Conservation (phyloP, 2,797 vertebrate species). For the Acridotheres tristis region DNA sequence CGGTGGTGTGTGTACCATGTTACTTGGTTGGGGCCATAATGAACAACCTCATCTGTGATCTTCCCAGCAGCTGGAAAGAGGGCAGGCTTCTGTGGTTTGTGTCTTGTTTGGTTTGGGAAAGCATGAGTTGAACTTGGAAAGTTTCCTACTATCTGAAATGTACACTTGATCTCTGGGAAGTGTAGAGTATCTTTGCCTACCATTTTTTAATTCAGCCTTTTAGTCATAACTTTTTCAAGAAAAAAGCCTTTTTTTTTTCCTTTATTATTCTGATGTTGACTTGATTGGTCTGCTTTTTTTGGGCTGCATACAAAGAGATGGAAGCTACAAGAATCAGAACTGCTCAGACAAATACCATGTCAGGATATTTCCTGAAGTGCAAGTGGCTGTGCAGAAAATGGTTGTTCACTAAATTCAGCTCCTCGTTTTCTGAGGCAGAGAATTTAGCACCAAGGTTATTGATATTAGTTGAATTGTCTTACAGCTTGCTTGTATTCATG, state of each 20-base stretch:
- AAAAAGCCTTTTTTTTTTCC: background rate
- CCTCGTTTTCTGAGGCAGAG: background rate
- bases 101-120: slow-evolving; percentile 49
- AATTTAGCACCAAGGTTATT: background rate
- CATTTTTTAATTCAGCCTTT: background rate
- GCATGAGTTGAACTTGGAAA: slow-evolving; percentile 35
- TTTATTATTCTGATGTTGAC: background rate
- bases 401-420: background rate
- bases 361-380: background rate
- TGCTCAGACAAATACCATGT: background rate
- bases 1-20: background rate
- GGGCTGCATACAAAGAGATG: background rate
- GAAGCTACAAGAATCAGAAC: background rate
- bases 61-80: slow-evolving; percentile 12
- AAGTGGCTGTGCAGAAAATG: background rate
- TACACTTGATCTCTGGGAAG: background rate
- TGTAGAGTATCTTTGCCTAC: background rate
- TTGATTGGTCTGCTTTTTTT: background rate
- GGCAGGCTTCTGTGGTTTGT: slow-evolving; percentile 16
- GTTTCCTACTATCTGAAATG: background rate
- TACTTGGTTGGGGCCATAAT: background rate
- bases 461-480: background rate
- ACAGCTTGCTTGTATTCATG: background rate
- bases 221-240: background rate
- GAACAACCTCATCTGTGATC: background rate